phyloP scores from a whole-genome alignment of 2,113 vertebrate species.

The human (Homo sapiens) region DNA sequence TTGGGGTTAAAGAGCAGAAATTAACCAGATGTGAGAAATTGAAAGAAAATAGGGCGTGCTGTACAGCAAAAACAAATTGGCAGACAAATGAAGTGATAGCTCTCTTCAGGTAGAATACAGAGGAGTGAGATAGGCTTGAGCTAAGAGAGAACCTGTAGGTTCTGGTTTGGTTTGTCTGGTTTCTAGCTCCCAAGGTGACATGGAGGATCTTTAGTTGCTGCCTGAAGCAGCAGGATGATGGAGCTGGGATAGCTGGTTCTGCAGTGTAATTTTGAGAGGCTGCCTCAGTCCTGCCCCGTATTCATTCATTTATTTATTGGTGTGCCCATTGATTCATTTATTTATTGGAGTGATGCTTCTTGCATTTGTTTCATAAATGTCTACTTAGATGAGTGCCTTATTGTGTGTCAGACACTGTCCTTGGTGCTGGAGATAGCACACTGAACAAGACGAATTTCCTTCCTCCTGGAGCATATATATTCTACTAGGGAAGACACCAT shows the following conservation, averaged over 20 bases:
- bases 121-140: background rate
- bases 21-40: background rate
- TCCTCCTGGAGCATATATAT: background rate
- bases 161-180: background rate
- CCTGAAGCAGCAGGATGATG: background rate
- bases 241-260: background rate
- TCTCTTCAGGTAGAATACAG: background rate
- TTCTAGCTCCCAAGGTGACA: background rate
- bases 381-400: background rate
- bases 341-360: background rate
- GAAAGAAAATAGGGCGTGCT: background rate
- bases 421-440: conserved; percentile 2
- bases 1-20: conserved; percentile 55
- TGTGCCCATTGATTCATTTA: background rate
- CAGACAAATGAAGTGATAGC: background rate
- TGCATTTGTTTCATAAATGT: background rate
- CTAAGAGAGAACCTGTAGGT: background rate
- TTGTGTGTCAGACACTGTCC: background rate
- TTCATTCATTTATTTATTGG: background rate
- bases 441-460: background rate
- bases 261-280: background rate
- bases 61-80: background rate
- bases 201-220: background rate
- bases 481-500: background rate
- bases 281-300: background rate